Conservation (phyloP, 2,888 invertebrate genomes). For the Alsophila aescularia region DNA sequence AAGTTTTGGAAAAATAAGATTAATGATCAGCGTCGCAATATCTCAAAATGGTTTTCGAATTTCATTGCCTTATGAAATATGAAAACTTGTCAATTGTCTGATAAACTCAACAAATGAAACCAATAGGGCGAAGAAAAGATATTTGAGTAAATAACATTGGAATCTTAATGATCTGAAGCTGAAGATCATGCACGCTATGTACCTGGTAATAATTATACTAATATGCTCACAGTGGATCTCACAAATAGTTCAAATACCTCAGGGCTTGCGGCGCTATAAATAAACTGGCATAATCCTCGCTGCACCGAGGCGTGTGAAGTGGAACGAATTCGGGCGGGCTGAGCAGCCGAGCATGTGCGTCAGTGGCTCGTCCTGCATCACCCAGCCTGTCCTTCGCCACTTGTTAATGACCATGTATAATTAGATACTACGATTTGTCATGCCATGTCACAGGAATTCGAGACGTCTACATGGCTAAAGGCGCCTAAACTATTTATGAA, state of each 20-base stretch:
- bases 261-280: conserved; percentile 54
- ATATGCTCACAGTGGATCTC: conserved; percentile 33
- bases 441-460: conserved; percentile 32
- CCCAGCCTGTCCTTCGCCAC: conserved; percentile 54
- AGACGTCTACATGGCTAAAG: conserved; percentile 2
- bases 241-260: conserved; percentile 49
- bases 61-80: no score
- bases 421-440: conserved; percentile 55
- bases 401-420: conserved; percentile 62
- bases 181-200: neutral
- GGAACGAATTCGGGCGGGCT: conserved; percentile 48
- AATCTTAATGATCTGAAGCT: conserved; percentile 6
- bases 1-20: no score
- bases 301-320: conserved; percentile 60
- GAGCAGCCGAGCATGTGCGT: conserved; percentile 48
- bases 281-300: conserved; percentile 51
- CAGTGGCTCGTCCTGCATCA: conserved; percentile 57
- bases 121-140: conserved; percentile 1
- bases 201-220: conserved; percentile 1
- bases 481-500: conserved; percentile 11
- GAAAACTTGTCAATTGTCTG: no score
- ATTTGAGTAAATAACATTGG: neutral
- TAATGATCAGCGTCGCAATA: no score
- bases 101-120: conserved; percentile 2
- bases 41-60: no score